Evolutionary conservation across 2,797 vertebrate species (phyloP), one percentile per base, ranked within the genome.

Genomic region (Oreonectes daqikongensis): DNA sequence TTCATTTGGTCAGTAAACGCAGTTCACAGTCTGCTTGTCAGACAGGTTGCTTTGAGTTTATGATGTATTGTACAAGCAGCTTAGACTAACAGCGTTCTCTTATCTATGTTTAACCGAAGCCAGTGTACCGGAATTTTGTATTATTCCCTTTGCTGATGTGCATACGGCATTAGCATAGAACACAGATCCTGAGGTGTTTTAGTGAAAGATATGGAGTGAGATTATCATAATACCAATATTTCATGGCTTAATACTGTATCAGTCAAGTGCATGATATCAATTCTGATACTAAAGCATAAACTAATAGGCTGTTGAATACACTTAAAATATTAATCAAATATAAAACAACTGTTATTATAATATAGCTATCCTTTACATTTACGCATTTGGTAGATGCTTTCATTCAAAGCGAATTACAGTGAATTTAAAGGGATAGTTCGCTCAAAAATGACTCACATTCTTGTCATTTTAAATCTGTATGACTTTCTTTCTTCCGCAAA

Each of bases 41-140:
- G 32, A 60, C 40, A 74, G 80, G 69, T 60, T 81, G 55, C 64
- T 66, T 77, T 82, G 63, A 71, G 79, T 70, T 52, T 66, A 77
- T 35, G 65, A 79, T 40, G 55, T 66, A 79, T 71, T 22, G 60
- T 64, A 82, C 78, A 42, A 67, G 75, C 30, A 75, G 69, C 61
- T 68, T 65, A 72, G 42, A 80, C 30, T n/a, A 60, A 40, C 53
- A 53, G 46, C 67, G 35, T 9, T 35, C 8, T 82, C 84, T 75
- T 84, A 35, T 76, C 65, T 38, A 44, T 60, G 40, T 60, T 76
- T 48, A 68, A 69, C 20, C 20, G 40, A 32, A 67, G 52, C 38
- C 24, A 67, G 50, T 68, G 40, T 60, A 38, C 52, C 35, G 65
- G 74, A 42, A n/a, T 75, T 26, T 68, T 67, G 52, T 75, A 42